Percentiles rank a stretch among this genome's conserved stretches.
These are phyloP conservation scores for Pyrocoelia pectoralis DNA, from an alignment of 2,888 invertebrate genomes.

Conservation along the genomic window DNA sequence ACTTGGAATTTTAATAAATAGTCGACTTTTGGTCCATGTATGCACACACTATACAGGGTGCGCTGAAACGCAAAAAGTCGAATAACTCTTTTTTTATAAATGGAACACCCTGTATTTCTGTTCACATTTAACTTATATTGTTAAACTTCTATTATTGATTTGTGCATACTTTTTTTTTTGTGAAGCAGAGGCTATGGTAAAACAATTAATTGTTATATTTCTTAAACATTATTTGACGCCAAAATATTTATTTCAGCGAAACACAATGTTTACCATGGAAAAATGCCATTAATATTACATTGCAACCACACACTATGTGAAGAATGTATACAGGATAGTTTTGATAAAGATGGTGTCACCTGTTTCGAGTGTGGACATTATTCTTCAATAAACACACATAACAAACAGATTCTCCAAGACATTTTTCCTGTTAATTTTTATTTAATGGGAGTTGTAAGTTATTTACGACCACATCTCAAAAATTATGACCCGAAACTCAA, in stretches of 20 bases:
- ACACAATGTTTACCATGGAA: constrained; percentile 41
- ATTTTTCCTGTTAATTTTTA: constrained; percentile 57
- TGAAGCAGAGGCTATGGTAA: no score
- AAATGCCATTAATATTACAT: constrained; percentile 66
- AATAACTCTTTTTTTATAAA: no score
- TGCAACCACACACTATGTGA: constrained; percentile 77
- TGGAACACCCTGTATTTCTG: no score
- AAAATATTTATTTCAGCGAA: constrained; percentile 38
- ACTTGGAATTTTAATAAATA: no score
- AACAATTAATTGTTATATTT: no score
- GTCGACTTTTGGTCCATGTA: no score
- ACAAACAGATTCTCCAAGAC: constrained; percentile 43
- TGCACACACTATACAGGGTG: no score
- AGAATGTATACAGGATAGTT: constrained; percentile 63
- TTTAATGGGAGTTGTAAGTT: constrained; percentile 49
- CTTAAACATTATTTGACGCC: no score
- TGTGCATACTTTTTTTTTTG: no score
- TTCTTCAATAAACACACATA: constrained; percentile 49
- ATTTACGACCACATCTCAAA: constrained; percentile 26
- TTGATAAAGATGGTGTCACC: constrained; percentile 56
- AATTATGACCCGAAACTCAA: constrained; percentile 30
- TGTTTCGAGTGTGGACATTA: constrained; percentile 62
- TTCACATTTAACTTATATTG: no score
- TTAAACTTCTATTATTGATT: no score
- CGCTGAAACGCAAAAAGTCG: no score